A percentile compares a stretch with the other conserved stretches of the same genome.
These are phyloP conservation scores for Etheostoma nigrum DNA, from an alignment of 2,797 vertebrate species.

Conservation along the genomic window DNA sequence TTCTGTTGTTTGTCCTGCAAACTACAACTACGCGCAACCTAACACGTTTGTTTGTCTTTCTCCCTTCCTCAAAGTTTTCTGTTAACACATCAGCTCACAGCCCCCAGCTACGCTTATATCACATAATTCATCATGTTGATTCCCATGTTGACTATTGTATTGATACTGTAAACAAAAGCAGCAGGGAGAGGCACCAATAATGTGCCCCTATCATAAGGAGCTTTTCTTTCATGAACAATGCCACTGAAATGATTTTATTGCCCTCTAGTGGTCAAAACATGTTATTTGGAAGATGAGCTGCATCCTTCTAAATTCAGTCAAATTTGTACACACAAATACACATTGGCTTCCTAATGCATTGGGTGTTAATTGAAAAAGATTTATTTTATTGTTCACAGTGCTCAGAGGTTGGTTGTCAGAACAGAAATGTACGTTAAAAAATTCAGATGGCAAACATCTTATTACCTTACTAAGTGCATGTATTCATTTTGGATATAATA, in stretches of 20 bases:
- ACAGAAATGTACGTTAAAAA: constrained; percentile 57
- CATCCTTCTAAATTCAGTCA: too few species aligned
- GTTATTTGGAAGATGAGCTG: neutral
- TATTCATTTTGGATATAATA: neutral
- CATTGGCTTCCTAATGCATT: neutral
- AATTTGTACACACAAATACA: neutral
- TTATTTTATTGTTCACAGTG: constrained; percentile 71
- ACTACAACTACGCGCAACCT: constrained; percentile 40
- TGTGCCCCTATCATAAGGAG: neutral
- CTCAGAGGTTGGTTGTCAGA: constrained; percentile 60
- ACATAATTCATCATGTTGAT: constrained; percentile 48
- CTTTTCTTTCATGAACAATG: neutral
- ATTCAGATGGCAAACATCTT: constrained; percentile 40
- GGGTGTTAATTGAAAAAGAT: constrained; percentile 48
- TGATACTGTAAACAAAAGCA: constrained; percentile 66
- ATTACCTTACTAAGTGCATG: neutral
- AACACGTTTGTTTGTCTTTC: constrained; percentile 22
- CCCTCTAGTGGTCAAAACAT: constrained; percentile 67
- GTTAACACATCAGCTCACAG: constrained; percentile 50
- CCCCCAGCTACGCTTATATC: constrained; percentile 45
- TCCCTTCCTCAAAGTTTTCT: constrained; percentile 33
- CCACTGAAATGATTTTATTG: constrained; percentile 30
- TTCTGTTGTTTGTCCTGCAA: constrained; percentile 53
- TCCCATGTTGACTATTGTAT: constrained; percentile 40
- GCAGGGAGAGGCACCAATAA: constrained; percentile 16